phyloP scores from a whole-genome alignment of 2,113 vertebrate species.

The Varanus komodoensis region DNA sequence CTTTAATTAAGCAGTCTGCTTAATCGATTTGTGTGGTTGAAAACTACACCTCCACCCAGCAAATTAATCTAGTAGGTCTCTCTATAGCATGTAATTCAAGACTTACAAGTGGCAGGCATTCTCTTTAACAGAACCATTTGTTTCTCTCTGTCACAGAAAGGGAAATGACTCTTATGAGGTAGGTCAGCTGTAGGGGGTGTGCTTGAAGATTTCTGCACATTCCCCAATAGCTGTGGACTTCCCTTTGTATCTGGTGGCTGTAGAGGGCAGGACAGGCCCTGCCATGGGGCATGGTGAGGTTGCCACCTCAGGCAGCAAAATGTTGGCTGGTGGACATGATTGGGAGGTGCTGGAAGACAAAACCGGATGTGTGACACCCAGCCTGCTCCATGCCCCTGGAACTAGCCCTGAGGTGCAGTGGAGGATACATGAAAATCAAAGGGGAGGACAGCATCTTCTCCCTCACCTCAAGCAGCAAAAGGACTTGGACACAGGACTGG shows the following conservation, averaged over 20 bases:
- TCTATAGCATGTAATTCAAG: neutral
- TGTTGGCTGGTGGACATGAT: too few relatives aligned
- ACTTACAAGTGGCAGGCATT: neutral
- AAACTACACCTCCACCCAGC: neutral
- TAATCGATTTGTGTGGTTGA: neutral
- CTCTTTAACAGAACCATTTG: neutral
- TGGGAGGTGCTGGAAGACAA: too few relatives aligned
- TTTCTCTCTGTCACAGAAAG: neutral
- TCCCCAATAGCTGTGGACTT: neutral
- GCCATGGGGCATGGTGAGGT: too few relatives aligned
- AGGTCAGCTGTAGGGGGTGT: neutral
- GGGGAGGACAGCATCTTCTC: too few relatives aligned
- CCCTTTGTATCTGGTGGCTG: neutral
- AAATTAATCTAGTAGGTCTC: neutral
- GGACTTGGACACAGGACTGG: too few relatives aligned
- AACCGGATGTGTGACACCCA: too few relatives aligned
- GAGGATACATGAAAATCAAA: too few relatives aligned
- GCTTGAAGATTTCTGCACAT: neutral
- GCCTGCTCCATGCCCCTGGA: too few relatives aligned
- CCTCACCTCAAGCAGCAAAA: too few relatives aligned
- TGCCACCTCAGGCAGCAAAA: too few relatives aligned
- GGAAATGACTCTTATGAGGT: neutral
- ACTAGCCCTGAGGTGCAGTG: too few relatives aligned
- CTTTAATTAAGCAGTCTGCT: neutral
- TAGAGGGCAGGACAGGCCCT: too few relatives aligned